These are phyloP conservation scores for Stichopus chloronotus DNA, from an alignment of 35 echinoderm and acorn worm genomes.

Conservation along the genomic window DNA sequence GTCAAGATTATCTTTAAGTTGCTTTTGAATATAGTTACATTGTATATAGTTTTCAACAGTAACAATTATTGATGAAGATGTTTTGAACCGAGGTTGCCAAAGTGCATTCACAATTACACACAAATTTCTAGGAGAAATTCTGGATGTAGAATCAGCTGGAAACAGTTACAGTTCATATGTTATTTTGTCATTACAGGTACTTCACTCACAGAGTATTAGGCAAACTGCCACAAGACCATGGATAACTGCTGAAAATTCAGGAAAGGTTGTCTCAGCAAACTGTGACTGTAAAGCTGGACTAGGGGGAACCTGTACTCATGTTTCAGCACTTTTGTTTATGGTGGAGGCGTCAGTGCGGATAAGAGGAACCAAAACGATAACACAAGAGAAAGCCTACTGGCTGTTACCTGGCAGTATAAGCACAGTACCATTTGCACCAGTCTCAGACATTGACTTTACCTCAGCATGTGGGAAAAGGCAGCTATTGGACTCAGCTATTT, in stretches of 20 bases:
- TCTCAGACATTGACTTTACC: conserved; percentile 53
- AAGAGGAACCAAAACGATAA: background rate
- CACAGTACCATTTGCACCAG: background rate
- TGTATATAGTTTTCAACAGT: too few relatives aligned
- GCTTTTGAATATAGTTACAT: background rate
- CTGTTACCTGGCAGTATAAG: background rate
- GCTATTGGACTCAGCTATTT: background rate
- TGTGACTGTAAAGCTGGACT: conserved; percentile 62
- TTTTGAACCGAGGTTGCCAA: background rate
- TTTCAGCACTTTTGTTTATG: conserved; percentile 40
- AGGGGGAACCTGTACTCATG: conserved; percentile 56
- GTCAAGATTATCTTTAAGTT: conserved; percentile 20
- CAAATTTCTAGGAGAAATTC: background rate
- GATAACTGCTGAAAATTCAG: conserved; percentile 27
- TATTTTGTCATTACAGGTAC: conserved; percentile 37
- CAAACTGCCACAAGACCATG: conserved; percentile 12
- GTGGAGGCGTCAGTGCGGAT: conserved; percentile 46
- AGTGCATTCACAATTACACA: background rate
- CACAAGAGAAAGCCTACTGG: conserved; percentile 41
- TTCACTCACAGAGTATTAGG: conserved; percentile 27
- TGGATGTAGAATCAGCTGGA: background rate
- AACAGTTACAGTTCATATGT: background rate
- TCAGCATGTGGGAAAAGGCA: conserved; percentile 49
- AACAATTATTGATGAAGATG: too few relatives aligned
- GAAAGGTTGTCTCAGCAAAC: conserved; percentile 36